Base-by-base conservation (phyloP, 2,797 vertebrate species). In the Notolepis coatsorum region DNA sequence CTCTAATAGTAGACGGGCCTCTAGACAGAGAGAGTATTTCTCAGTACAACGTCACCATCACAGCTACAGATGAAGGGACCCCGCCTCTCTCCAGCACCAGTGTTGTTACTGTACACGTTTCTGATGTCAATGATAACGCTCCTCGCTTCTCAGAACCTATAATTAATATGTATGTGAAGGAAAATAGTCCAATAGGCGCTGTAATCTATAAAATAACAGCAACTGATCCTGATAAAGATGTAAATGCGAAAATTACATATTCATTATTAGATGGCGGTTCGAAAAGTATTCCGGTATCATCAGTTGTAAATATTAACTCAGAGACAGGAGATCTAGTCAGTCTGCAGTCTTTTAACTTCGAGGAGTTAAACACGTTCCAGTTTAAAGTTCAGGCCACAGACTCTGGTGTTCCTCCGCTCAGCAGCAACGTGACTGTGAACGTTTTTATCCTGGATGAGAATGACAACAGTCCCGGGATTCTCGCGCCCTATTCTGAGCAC, bases 51-150 rank as follows among this genome's bases (percentile, higher is more conserved):
- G 66, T 91, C 1, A 85, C 81, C 0, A 78, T 91, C 15, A 42
- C 28, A 39, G 84, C 85, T 3, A 81, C 37, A 3, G 90, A 91
- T 55, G 80, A 82, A 61, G 90, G 90, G 4, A 68, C n/a, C 7
- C 90, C 85, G 1, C 59, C 87, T 57, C 75, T 91, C 3, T 86
- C 87, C n/a, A 87, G 71, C 41, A 81, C 15, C 0, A 79, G 17
- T 58, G 21, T 80, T 37, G 67, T 91, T 1, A 42, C 65, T 3
- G 54, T 92, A 25, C 46, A 82, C 0, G 71, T 92, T 69, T 84
- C 89, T 64, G 92, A 93, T 74, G 85, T 92, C 1, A 93, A 93
- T 75, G 92, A 93, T 61, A 92, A 93, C 1, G 61, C 73, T 0
- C 92, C 92, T 0, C 2, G 30, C 0, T 94, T 93, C 48, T 39